Evolutionary conservation across 2,888 invertebrate species (phyloP).

Genomic region (Dastarcus helophoroides): DNA sequence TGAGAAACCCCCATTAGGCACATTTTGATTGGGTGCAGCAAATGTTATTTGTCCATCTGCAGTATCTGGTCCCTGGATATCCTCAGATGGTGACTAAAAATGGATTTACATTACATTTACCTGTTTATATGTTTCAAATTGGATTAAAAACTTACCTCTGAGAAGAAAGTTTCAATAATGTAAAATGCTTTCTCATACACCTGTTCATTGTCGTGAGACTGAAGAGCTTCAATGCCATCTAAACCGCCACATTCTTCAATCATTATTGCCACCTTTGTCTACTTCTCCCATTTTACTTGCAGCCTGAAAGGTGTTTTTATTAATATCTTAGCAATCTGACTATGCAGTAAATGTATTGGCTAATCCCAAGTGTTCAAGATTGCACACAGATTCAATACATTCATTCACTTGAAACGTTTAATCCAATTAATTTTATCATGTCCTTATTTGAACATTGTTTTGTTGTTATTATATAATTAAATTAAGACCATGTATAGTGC

Average conservation of each 20-base stretch:
- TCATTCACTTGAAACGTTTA: no score
- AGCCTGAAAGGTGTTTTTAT: no score
- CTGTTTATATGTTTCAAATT: no score
- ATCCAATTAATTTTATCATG: no score
- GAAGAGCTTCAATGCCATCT: conserved; percentile 80
- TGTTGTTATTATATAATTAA: no score
- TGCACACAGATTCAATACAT: no score
- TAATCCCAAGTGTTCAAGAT: no score
- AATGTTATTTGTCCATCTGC: conserved; percentile 30
- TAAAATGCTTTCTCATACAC: conserved; percentile 42
- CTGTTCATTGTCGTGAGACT: conserved; percentile 82
- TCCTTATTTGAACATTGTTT: no score
- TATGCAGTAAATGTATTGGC: no score
- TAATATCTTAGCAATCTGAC: no score
- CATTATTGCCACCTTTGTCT: conserved; percentile 61
- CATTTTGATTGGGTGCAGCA: conserved; percentile 19
- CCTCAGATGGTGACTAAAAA: conserved; percentile 22
- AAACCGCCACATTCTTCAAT: conserved; percentile 86
- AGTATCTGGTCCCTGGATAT: conserved; percentile 20
- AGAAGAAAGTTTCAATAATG: conserved; percentile 35
- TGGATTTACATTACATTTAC: no score
- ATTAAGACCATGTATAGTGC: no score
- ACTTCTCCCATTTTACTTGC: conserved; percentile 67
- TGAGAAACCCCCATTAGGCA: conserved; percentile 31
- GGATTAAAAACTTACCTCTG: conserved; percentile 25